A percentile compares a stretch with the other conserved stretches of the same genome.
phyloP scores from a whole-genome alignment of 2,113 vertebrate genomes.

The Desmodus rotundus region DNA sequence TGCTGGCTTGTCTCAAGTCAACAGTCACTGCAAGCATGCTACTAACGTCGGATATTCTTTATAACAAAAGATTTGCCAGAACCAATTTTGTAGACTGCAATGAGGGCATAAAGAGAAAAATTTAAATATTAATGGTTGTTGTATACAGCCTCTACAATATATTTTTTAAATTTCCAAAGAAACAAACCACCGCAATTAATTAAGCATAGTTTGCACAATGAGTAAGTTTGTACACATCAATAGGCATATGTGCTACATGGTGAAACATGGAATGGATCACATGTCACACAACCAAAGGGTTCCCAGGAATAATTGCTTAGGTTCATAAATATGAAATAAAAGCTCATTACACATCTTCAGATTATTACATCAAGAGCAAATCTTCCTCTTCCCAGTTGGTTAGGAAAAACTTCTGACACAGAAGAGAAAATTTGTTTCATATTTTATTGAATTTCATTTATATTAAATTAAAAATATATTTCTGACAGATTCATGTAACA shows the following conservation, averaged over 20 bases:
- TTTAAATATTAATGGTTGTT: not conserved
- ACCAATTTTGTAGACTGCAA: not conserved
- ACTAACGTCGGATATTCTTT: not conserved
- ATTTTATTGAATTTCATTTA: constrained; percentile 99
- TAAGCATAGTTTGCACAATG: not conserved
- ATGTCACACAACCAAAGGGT: not conserved
- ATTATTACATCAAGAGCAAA: constrained; percentile 27
- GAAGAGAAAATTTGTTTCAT: constrained; percentile 79
- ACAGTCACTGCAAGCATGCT: not conserved
- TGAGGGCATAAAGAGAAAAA: not conserved
- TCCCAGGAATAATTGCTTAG: constrained; percentile 19
- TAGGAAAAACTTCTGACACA: constrained; percentile 19
- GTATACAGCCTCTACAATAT: not conserved
- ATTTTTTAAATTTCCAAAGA: not conserved
- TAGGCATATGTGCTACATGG: not conserved
- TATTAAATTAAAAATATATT: constrained; percentile 99
- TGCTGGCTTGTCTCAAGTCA: not conserved
- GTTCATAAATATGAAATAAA: constrained; percentile 27
- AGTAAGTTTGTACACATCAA: not conserved
- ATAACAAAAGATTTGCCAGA: not conserved
- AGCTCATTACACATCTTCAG: not conserved
- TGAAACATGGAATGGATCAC: not conserved
- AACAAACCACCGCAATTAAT: constrained; percentile 20
- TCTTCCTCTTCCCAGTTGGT: not conserved
- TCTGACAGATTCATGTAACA: constrained; percentile 99